Conservation (phyloP, 1,140 invertebrate genomes). For the Anagrus nilaparvatae region DNA sequence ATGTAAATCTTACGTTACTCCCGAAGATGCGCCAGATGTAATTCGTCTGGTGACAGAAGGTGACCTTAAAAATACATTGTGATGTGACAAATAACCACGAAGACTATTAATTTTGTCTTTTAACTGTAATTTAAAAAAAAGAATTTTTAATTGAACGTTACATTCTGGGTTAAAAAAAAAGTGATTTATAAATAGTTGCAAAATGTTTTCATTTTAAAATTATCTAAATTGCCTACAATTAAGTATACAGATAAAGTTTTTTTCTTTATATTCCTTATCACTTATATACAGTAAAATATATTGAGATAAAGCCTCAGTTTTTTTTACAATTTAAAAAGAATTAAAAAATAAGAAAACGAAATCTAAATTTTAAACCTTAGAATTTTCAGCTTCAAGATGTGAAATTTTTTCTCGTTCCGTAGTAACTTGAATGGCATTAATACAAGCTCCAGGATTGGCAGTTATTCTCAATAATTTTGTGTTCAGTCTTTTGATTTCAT, state of each 20-base stretch:
- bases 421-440: slow-evolving; percentile 18
- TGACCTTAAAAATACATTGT: slow-evolving; percentile 27
- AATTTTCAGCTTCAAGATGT: slow-evolving; percentile 31
- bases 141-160: no score
- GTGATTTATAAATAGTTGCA: no score
- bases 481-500: slow-evolving; percentile 36
- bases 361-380: slow-evolving; percentile 23
- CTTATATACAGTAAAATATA: no score
- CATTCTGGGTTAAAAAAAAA: no score
- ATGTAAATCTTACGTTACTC: slow-evolving; percentile 23
- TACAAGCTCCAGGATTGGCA: slow-evolving; percentile 27
- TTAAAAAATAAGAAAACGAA: not conserved
- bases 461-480: slow-evolving; percentile 36
- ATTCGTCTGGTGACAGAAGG: slow-evolving; percentile 24
- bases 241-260: no score
- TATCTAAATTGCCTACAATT: no score
- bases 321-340: slow-evolving; percentile 3
- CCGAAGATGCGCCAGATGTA: slow-evolving; percentile 24
- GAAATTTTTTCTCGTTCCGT: slow-evolving; percentile 27
- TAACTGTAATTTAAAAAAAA: no score
- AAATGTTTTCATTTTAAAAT: no score
- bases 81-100: slow-evolving; percentile 33
- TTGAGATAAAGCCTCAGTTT: no score
- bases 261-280: no score
- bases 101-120: slow-evolving; percentile 34